A percentile compares a stretch with the other conserved stretches of the same genome.
Conservation (phyloP, 2,797 vertebrate genomes). For the Chaetodon trifasciatus region DNA sequence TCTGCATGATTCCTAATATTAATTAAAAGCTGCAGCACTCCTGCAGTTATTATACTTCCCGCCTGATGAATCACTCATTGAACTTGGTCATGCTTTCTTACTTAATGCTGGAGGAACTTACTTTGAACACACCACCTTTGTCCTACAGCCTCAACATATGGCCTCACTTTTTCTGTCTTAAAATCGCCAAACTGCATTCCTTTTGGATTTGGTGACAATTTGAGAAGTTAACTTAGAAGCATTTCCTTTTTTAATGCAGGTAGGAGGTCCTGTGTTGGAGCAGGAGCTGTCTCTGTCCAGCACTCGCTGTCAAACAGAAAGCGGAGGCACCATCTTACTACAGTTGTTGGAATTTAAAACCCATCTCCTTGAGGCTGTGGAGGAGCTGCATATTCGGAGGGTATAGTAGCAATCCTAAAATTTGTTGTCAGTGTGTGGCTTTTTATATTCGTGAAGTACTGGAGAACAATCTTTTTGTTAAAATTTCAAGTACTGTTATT, state of each 20-base stretch:
- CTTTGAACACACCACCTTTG: not conserved
- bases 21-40: not conserved
- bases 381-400: slow-evolving; percentile 93
- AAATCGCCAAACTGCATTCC: not conserved
- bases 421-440: not conserved
- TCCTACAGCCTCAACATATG: not conserved
- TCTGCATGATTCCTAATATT: not conserved
- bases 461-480: not conserved
- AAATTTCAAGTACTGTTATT: not conserved
- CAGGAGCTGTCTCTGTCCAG: slow-evolving; percentile 61
- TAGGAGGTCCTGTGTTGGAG: slow-evolving; percentile 73
- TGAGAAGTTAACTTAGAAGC: not conserved
- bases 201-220: not conserved
- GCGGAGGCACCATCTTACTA: slow-evolving; percentile 85
- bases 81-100: not conserved
- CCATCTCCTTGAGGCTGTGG: slow-evolving; percentile 89
- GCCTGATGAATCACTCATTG: not conserved
- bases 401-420: slow-evolving; percentile 76
- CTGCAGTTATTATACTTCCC: not conserved
- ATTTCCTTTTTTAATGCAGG: slow-evolving; percentile 53
- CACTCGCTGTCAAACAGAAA: slow-evolving; percentile 76
- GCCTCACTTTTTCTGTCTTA: not conserved
- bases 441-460: not conserved
- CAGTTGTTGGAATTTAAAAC: slow-evolving; percentile 93
- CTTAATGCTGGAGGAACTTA: not conserved